A percentile compares a stretch with the other conserved stretches of the same genome.
These are phyloP conservation scores for Habropoda laboriosa DNA, from an alignment of 1,140 invertebrate species.

Conservation along the genomic window DNA sequence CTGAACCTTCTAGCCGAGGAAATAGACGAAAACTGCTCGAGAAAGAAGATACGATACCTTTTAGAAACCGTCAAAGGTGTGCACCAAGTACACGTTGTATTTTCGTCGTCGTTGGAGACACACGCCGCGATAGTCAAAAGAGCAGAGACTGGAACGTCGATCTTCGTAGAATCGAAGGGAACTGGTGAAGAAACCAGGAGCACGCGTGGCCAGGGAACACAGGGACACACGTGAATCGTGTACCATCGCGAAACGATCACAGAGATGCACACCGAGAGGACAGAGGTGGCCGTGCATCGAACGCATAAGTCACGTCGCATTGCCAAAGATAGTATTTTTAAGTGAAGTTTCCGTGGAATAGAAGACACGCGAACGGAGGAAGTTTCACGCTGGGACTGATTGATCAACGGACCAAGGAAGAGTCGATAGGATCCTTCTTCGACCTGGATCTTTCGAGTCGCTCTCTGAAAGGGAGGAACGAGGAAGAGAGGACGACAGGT, in stretches of 20 bases:
- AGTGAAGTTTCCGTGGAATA: slow-evolving; percentile 61
- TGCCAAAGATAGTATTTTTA: slow-evolving; percentile 77
- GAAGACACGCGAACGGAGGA: not conserved
- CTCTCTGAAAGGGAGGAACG: no score
- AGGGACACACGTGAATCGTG: slow-evolving; percentile 1
- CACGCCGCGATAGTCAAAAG: no score
- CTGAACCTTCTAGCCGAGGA: no score
- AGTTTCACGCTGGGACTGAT: not conserved
- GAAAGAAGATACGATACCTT: no score
- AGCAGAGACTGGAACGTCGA: no score
- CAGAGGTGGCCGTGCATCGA: not conserved
- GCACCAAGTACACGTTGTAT: no score
- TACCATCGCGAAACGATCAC: slow-evolving; percentile 1
- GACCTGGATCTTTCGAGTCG: no score
- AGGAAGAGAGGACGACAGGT: not conserved
- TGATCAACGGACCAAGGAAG: not conserved
- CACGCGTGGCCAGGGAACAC: not conserved
- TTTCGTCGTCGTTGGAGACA: no score
- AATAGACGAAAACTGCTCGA: no score
- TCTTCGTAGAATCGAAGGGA: no score
- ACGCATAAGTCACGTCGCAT: slow-evolving; percentile 64
- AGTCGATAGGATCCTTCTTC: not conserved
- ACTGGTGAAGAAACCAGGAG: not conserved
- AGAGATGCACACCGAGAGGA: not conserved
- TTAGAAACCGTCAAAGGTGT: no score